phyloP scores from a whole-genome alignment of 2,888 invertebrate species.

The Cryptophagus acutangulus region DNA sequence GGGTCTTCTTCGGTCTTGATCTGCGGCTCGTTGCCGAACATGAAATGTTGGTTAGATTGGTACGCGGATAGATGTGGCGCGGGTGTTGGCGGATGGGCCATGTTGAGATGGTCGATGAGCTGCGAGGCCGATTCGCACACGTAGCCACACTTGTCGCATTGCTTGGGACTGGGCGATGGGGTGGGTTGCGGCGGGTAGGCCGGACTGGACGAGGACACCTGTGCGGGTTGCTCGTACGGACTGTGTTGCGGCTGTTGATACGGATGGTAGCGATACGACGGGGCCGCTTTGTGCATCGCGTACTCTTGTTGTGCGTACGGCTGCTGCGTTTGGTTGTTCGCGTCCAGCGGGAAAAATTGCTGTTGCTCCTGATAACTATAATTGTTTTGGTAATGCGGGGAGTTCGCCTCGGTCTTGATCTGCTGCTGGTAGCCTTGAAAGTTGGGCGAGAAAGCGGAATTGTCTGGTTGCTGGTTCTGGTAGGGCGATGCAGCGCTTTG shows the following conservation, averaged over 20 bases:
- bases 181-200: conserved; percentile 62
- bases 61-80: conserved; percentile 45
- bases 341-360: conserved; percentile 38
- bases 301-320: conserved; percentile 41
- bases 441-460: conserved; percentile 53
- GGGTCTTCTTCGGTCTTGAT: conserved; percentile 64
- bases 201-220: conserved; percentile 49
- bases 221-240: conserved; percentile 49
- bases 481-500: conserved; percentile 64
- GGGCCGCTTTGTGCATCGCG: conserved; percentile 38
- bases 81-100: conserved; percentile 56
- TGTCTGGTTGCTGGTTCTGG: conserved; percentile 53
- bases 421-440: conserved; percentile 40
- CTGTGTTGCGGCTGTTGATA: conserved; percentile 48
- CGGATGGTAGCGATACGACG: conserved; percentile 42
- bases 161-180: conserved; percentile 67
- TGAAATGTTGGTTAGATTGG: conserved; percentile 50
- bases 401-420: conserved; percentile 46
- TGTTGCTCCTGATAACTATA: conserved; percentile 26
- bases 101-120: conserved; percentile 68
- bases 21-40: conserved; percentile 47
- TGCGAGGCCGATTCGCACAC: conserved; percentile 71
- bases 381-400: conserved; percentile 32
- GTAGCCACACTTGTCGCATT: conserved; percentile 80
- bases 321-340: conserved; percentile 38